Conservation (phyloP, 2,113 vertebrate genomes). For the Gnathonemus echidnorhynchus region DNA sequence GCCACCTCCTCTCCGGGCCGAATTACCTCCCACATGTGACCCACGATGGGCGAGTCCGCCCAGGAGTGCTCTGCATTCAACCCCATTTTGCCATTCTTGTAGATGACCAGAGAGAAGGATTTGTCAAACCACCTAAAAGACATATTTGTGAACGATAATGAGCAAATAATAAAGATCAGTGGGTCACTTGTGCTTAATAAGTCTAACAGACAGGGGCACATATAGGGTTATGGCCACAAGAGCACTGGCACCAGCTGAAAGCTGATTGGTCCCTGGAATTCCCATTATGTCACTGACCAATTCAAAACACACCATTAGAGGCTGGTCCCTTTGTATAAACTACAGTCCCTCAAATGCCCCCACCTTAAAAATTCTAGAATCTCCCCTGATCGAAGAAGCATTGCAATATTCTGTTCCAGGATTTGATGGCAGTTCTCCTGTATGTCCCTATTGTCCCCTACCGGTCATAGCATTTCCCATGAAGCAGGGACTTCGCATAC, state of each 20-base stretch:
- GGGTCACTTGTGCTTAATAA: neutral
- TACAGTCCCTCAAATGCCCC: neutral
- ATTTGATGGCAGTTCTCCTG: neutral
- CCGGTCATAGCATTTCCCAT: conserved; percentile 86
- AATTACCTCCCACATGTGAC: conserved; percentile 86
- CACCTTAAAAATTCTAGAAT: neutral
- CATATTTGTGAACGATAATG: conserved; percentile 1
- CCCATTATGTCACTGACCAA: neutral
- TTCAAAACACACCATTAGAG: neutral
- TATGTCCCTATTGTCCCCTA: conserved; percentile 31
- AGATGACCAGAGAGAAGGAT: conserved; percentile 77
- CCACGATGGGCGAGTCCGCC: conserved; percentile 79
- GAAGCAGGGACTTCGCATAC: conserved; percentile 85
- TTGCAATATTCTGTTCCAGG: neutral
- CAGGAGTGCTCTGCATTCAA: conserved; percentile 78
- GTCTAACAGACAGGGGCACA: neutral
- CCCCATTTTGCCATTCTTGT: conserved; percentile 78
- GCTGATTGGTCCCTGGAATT: neutral
- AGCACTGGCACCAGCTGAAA: neutral
- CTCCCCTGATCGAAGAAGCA: neutral
- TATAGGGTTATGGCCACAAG: neutral
- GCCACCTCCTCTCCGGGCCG: neutral
- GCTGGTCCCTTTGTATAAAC: neutral
- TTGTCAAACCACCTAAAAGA: conserved; percentile 86
- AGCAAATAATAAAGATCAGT: neutral